These are phyloP conservation scores for Strix aluco DNA, from an alignment of 2,113 vertebrate species.

Conservation along the genomic window DNA sequence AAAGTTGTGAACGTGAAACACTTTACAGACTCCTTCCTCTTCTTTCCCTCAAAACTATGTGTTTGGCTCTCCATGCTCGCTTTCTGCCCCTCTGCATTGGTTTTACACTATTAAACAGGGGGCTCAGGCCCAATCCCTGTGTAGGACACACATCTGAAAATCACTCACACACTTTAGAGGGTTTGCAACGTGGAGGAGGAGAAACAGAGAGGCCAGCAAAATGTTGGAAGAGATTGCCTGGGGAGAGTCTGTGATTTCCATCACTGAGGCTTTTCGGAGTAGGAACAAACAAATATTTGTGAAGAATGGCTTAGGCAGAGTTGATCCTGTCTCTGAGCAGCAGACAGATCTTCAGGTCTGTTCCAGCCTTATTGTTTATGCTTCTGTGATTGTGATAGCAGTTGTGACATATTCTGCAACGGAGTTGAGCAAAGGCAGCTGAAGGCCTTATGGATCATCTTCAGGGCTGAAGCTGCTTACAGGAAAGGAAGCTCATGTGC, in stretches of 20 bases:
- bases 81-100: background rate
- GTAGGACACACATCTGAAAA: background rate
- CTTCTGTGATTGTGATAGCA: slow-evolving; percentile 28
- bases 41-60: background rate
- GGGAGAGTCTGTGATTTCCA: slow-evolving; percentile 14
- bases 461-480: slow-evolving; percentile 32
- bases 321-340: slow-evolving; percentile 39
- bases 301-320: slow-evolving; percentile 37
- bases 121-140: background rate
- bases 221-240: background rate
- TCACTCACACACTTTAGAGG: background rate
- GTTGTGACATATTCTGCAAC: slow-evolving; percentile 9
- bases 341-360: slow-evolving; percentile 22
- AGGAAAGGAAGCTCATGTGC: background rate
- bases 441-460: slow-evolving; percentile 39
- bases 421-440: slow-evolving; percentile 18
- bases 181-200: background rate
- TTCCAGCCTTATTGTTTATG: slow-evolving; percentile 27
- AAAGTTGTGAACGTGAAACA: background rate
- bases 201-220: background rate
- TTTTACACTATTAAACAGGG: background rate
- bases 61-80: background rate
- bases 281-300: slow-evolving; percentile 59
- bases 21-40: background rate
- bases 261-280: slow-evolving; percentile 8